These are phyloP conservation scores for Malurus leucopterus DNA, from an alignment of 2,797 vertebrate genomes.

Conservation along the genomic window DNA sequence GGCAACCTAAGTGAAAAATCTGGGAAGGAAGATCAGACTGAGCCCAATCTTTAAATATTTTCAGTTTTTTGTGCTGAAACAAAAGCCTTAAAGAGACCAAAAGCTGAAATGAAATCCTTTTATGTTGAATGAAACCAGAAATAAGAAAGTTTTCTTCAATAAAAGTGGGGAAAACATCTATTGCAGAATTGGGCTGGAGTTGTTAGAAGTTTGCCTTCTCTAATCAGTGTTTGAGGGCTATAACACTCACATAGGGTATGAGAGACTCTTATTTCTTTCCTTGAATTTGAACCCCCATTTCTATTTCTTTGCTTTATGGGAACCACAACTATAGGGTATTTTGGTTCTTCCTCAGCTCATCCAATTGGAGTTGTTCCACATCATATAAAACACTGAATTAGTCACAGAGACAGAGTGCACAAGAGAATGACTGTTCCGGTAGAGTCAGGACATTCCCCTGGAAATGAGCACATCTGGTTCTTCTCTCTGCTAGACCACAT, in stretches of 20 bases:
- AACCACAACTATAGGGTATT: slow-evolving; percentile 14
- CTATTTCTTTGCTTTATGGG: neutral
- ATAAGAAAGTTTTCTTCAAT: slow-evolving; percentile 37
- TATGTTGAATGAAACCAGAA: slow-evolving; percentile 56
- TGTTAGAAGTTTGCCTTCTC: slow-evolving; percentile 29
- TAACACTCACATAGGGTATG: fast-evolving
- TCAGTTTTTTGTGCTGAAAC: slow-evolving; percentile 51
- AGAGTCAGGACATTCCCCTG: slow-evolving; percentile 57
- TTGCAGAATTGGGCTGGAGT: neutral
- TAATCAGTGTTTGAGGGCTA: slow-evolving; percentile 4
- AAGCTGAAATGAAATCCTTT: slow-evolving; percentile 29
- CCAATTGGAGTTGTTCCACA: slow-evolving; percentile 52
- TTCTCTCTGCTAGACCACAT: slow-evolving; percentile 50
- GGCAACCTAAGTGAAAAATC: slow-evolving; percentile 56
- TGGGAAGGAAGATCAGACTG: slow-evolving; percentile 40
- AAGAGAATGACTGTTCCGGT: slow-evolving; percentile 60
- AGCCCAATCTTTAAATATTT: slow-evolving; percentile 50
- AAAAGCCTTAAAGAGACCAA: slow-evolving; percentile 55
- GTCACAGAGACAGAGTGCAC: slow-evolving; percentile 49
- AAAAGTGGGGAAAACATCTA: neutral
- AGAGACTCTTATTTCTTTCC: neutral
- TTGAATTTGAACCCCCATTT: slow-evolving; percentile 2
- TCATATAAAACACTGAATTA: slow-evolving; percentile 58
- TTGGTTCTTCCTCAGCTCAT: slow-evolving; percentile 22
- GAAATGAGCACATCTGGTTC: slow-evolving; percentile 65